Percentiles rank a stretch among this genome's conserved stretches.
Evolutionary conservation across 2,113 vertebrate species (phyloP).

Genomic region (Podarcis cretensis): DNA sequence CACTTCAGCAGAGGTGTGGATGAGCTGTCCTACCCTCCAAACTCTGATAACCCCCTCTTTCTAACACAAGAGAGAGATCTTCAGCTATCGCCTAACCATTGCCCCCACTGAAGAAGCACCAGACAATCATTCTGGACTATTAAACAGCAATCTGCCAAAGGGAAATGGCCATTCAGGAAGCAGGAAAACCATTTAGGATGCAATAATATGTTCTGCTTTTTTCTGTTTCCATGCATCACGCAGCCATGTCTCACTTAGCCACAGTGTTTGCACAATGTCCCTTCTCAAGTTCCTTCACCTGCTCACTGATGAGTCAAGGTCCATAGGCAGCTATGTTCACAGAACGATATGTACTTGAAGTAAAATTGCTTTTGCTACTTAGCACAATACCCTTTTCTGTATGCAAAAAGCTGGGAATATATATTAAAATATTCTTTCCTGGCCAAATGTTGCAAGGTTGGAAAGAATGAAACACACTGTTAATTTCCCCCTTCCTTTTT

Average conservation of each 20-base stretch:
- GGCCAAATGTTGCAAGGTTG: constrained; percentile 6
- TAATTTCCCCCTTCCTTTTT: background rate
- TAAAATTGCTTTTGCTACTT: background rate
- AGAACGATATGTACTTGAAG: background rate
- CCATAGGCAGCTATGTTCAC: accelerated
- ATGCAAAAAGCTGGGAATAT: background rate
- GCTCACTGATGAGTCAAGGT: background rate
- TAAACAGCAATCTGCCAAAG: background rate
- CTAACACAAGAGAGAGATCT: background rate
- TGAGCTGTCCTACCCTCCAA: too few species aligned
- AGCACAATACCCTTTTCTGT: background rate
- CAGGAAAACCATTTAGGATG: background rate
- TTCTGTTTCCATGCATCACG: background rate
- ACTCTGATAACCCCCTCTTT: too few species aligned
- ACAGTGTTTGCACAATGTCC: background rate
- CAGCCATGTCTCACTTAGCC: too few species aligned
- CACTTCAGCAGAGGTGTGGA: too few species aligned
- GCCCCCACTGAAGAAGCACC: background rate
- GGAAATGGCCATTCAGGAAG: background rate
- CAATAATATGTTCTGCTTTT: background rate
- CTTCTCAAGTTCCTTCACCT: background rate
- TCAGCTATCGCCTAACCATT: background rate
- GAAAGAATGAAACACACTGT: constrained; percentile 6
- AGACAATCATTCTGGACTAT: background rate
- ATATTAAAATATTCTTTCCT: background rate